These are phyloP conservation scores for Hypanus sabinus DNA, from an alignment of 2,113 vertebrate species.

Conservation along the genomic window DNA sequence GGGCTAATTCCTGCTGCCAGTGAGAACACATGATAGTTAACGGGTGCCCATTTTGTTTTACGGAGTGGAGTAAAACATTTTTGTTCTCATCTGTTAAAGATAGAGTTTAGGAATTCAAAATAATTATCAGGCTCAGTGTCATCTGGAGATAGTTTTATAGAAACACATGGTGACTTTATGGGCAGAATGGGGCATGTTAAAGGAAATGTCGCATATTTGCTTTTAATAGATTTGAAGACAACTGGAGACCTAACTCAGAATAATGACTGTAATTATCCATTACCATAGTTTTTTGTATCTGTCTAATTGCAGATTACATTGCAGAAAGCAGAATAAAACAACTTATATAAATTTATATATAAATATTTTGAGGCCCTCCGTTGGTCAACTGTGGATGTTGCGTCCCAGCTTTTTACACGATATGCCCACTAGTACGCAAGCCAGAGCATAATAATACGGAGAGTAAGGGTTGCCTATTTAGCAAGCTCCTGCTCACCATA, in stretches of 20 bases:
- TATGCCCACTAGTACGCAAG: too few relatives aligned
- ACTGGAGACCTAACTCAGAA: slow-evolving; percentile 19
- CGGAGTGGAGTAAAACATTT: neutral
- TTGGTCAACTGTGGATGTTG: too few relatives aligned
- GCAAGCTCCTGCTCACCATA: too few relatives aligned
- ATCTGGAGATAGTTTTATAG: slow-evolving; percentile 38
- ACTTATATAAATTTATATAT: neutral
- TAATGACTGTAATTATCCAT: slow-evolving; percentile 32
- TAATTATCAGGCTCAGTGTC: slow-evolving; percentile 28
- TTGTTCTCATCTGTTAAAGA: slow-evolving; percentile 31
- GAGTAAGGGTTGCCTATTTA: too few relatives aligned
- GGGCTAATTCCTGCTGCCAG: too few relatives aligned
- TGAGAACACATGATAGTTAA: too few relatives aligned
- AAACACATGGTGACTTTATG: slow-evolving; percentile 34
- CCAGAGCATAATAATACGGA: too few relatives aligned
- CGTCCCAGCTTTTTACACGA: too few relatives aligned
- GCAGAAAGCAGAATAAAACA: slow-evolving; percentile 5
- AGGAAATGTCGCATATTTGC: slow-evolving; percentile 36
- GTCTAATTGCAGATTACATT: slow-evolving; percentile 15
- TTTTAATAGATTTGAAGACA: slow-evolving; percentile 31
- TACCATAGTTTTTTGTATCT: slow-evolving; percentile 31
- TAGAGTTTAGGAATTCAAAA: neutral
- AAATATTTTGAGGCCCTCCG: too few relatives aligned
- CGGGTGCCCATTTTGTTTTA: neutral
- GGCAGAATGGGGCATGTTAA: slow-evolving; percentile 23